Percentiles rank a stretch among this genome's conserved stretches.
Conservation (phyloP, 2,888 invertebrate genomes). For the Platycnemis pennipes region DNA sequence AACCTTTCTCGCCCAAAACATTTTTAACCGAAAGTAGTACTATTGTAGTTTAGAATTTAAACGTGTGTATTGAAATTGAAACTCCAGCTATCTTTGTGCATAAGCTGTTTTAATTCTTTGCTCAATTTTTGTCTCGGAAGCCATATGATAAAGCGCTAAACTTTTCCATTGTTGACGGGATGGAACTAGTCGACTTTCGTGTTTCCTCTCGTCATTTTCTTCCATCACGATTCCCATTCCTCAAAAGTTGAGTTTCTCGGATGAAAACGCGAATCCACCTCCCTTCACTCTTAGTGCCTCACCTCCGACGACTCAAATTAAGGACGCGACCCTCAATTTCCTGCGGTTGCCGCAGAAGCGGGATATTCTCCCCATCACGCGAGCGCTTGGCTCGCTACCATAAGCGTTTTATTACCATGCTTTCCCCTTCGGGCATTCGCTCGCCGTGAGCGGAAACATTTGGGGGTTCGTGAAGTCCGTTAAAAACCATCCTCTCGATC, state of each 20-base stretch:
- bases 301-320: background rate
- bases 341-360: background rate
- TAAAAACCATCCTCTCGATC: background rate
- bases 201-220: background rate
- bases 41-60: no score
- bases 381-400: background rate
- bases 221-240: background rate
- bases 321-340: slow-evolving; percentile 2
- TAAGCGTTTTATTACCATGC: background rate
- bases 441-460: background rate
- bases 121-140: background rate
- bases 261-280: background rate
- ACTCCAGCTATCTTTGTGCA: no score
- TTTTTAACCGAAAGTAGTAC: no score
- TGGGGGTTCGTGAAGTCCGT: background rate
- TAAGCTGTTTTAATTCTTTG: no score
- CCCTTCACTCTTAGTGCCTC: background rate
- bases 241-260: background rate
- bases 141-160: background rate
- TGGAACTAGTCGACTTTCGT: background rate
- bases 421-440: background rate
- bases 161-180: background rate
- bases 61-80: no score
- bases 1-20: no score
- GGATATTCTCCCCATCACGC: background rate